A percentile compares a stretch with the other conserved stretches of the same genome.
phyloP scores from a whole-genome alignment of 2,797 vertebrate species.

The Falco naumanni region DNA sequence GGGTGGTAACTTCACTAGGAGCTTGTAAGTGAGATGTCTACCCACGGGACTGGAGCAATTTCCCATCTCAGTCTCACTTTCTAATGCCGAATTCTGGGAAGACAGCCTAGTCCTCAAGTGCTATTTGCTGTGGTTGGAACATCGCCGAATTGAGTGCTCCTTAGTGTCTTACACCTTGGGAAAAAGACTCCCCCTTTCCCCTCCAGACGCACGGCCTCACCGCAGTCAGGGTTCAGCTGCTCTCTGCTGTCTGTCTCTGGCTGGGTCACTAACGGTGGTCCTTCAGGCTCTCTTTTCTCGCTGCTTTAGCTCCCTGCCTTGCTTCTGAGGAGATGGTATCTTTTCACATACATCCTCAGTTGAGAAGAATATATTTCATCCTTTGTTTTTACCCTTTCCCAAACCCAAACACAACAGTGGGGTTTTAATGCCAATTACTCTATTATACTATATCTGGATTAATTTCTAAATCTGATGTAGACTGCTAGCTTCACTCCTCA shows the following conservation, averaged over 20 bases:
- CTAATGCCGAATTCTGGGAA: background rate
- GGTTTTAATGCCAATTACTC: fast-evolving
- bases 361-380: background rate
- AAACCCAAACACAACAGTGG: background rate
- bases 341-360: background rate
- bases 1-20: background rate
- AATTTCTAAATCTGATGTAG: background rate
- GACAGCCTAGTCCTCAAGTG: background rate
- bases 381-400: background rate
- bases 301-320: background rate
- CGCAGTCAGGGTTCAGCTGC: background rate
- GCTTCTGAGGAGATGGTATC: background rate
- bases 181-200: background rate
- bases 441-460: background rate
- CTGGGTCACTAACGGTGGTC: background rate
- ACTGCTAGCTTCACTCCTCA: background rate
- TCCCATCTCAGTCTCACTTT: background rate
- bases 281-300: background rate
- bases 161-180: background rate
- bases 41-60: background rate
- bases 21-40: background rate
- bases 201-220: background rate
- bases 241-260: background rate
- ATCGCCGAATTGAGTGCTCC: fast-evolving
- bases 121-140: background rate